These are phyloP conservation scores for Drosophila sucinea DNA, from an alignment of 1,140 invertebrate species.

Conservation along the genomic window DNA sequence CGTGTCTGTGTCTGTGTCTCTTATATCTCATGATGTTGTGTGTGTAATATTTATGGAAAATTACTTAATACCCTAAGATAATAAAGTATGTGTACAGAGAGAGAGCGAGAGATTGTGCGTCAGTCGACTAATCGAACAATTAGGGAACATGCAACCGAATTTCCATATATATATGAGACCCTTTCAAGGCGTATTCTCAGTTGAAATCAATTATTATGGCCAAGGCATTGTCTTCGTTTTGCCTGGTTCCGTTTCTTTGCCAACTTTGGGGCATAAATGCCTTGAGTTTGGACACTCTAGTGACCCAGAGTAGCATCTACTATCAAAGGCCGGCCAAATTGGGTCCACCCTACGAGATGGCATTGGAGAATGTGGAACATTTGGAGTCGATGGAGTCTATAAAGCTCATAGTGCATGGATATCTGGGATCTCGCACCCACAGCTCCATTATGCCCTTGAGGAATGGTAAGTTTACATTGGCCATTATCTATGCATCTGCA, in stretches of 20 bases:
- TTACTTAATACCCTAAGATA: slow-evolving; percentile 63
- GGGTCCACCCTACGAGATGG: slow-evolving; percentile 18
- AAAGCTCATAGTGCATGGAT: slow-evolving; percentile 77
- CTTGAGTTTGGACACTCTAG: slow-evolving; percentile 39
- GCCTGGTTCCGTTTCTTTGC: slow-evolving; percentile 40
- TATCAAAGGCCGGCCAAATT: slow-evolving; percentile 43
- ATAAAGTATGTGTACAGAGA: slow-evolving; percentile 53
- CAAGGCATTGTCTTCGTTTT: slow-evolving; percentile 35
- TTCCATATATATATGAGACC: slow-evolving; percentile 32
- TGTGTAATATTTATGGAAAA: slow-evolving; percentile 73
- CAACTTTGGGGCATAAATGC: slow-evolving; percentile 42
- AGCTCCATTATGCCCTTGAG: slow-evolving; percentile 64
- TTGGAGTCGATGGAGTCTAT: slow-evolving; percentile 38
- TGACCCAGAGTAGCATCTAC: slow-evolving; percentile 61
- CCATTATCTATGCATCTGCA: not conserved
- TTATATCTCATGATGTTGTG: slow-evolving; percentile 13
- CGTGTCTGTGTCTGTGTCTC: slow-evolving; percentile 19
- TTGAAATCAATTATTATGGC: slow-evolving; percentile 27
- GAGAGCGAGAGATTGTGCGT: slow-evolving; percentile 33
- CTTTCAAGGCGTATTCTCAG: not conserved
- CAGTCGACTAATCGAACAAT: slow-evolving; percentile 54
- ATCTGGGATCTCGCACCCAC: slow-evolving; percentile 63
- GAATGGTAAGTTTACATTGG: slow-evolving; percentile 56
- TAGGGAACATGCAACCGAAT: slow-evolving; percentile 26
- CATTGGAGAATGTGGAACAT: slow-evolving; percentile 41